phyloP scores from a whole-genome alignment of 1,140 invertebrate genomes.

The Lutraria rhynchaena region DNA sequence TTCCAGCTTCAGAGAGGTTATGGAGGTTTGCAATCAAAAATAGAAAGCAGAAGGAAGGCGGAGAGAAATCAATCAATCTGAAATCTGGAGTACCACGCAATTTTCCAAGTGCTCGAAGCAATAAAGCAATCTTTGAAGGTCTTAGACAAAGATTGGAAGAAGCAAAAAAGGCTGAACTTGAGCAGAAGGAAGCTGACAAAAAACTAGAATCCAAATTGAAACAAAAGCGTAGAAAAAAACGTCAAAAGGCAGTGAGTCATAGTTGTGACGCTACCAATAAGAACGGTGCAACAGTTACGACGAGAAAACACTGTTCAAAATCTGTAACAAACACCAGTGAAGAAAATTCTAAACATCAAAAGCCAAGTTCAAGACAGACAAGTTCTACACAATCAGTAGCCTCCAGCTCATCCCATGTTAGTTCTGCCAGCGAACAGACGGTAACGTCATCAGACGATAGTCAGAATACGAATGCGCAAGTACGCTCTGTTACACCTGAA shows the following conservation, averaged over 20 bases:
- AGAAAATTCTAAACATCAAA: too few species aligned
- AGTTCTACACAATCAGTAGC: too few species aligned
- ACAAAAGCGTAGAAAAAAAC: not conserved
- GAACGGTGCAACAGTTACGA: not conserved
- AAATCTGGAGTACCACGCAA: not conserved
- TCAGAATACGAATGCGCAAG: too few species aligned
- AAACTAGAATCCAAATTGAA: not conserved
- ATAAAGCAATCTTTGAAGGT: conserved; percentile 44
- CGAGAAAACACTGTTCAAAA: not conserved
- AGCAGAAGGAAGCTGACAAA: not conserved
- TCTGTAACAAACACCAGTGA: not conserved
- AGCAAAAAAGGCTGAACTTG: not conserved
- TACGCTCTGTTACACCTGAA: not conserved
- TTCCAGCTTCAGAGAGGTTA: conserved; percentile 38
- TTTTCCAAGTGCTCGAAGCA: conserved; percentile 29
- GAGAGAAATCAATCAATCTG: not conserved
- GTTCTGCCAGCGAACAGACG: too few species aligned
- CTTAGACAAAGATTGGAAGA: conserved; percentile 33
- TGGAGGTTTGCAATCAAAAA: conserved; percentile 51
- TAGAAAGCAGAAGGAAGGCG: conserved; percentile 4
- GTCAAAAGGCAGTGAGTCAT: not conserved
- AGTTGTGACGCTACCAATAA: not conserved
- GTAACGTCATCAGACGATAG: too few species aligned
- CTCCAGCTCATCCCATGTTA: too few species aligned
- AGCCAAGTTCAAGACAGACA: too few species aligned